Evolutionary conservation across 2,113 vertebrate species (phyloP).

Genomic region (Solenodon paradoxus): DNA sequence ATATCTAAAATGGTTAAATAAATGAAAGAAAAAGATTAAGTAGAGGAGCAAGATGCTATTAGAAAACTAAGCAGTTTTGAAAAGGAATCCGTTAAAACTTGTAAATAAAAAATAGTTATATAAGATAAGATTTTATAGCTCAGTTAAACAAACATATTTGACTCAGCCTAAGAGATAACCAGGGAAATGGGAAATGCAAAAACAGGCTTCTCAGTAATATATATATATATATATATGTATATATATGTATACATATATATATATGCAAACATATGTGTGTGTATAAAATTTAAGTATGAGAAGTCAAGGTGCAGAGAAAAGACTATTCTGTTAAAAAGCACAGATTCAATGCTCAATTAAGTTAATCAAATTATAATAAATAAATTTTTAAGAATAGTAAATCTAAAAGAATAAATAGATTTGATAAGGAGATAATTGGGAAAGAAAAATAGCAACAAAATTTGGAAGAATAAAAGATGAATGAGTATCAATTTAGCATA

Average conservation of each 20-base stretch:
- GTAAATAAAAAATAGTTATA: background rate
- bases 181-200: background rate
- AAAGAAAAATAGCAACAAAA: background rate
- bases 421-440: background rate
- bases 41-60: background rate
- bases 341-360: background rate
- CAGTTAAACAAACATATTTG: background rate
- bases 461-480: background rate
- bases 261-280: too few relatives aligned
- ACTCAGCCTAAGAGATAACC: background rate
- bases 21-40: background rate
- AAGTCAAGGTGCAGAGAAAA: background rate
- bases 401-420: background rate
- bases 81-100: slow-evolving; percentile 2
- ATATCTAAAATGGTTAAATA: slow-evolving; percentile 18
- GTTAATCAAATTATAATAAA: background rate
- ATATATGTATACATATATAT: too few relatives aligned
- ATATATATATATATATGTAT: too few relatives aligned
- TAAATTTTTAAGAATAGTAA: background rate
- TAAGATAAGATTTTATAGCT: background rate
- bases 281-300: background rate
- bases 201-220: background rate
- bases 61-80: background rate
- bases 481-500: background rate
- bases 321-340: background rate